Percentiles rank a stretch among this genome's conserved stretches.
phyloP scores from a whole-genome alignment of 2,113 vertebrate species.

The Oncorhynchus masou region DNA sequence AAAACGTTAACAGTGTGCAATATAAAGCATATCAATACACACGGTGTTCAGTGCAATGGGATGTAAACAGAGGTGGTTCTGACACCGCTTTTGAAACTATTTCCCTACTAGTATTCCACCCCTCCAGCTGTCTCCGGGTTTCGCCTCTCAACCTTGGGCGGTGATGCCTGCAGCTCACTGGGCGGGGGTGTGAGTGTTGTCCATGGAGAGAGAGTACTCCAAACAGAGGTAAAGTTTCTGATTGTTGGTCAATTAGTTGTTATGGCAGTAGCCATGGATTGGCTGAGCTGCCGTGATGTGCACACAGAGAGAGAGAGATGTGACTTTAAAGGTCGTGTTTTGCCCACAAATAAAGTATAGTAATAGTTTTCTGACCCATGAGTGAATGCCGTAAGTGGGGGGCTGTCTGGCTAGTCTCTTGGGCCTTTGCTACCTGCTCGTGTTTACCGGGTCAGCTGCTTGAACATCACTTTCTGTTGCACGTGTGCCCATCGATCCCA shows the following conservation, averaged over 20 bases:
- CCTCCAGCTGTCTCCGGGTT: conserved; percentile 61
- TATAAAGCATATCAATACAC: background rate
- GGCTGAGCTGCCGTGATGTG: too few relatives aligned
- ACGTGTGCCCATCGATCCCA: conserved; percentile 36
- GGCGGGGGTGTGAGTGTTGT: background rate
- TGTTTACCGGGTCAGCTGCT: conserved; percentile 33
- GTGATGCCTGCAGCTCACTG: conserved; percentile 42
- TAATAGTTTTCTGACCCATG: background rate
- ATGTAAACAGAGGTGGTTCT: conserved; percentile 34
- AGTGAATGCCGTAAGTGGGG: background rate
- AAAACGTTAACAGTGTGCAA: background rate
- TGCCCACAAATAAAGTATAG: background rate
- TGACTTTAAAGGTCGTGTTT: background rate
- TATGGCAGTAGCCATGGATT: too few relatives aligned
- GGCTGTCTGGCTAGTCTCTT: background rate
- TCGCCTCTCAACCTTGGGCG: conserved; percentile 32
- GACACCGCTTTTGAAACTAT: conserved; percentile 55
- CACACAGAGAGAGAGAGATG: background rate
- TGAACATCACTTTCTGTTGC: background rate
- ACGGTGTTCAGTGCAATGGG: background rate
- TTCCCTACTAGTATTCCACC: conserved; percentile 58
- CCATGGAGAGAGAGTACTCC: background rate
- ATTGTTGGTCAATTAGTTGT: background rate
- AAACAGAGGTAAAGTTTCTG: background rate
- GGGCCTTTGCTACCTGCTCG: background rate